Conservation (phyloP, 2,113 vertebrate species). For the Hypanus sabinus region DNA sequence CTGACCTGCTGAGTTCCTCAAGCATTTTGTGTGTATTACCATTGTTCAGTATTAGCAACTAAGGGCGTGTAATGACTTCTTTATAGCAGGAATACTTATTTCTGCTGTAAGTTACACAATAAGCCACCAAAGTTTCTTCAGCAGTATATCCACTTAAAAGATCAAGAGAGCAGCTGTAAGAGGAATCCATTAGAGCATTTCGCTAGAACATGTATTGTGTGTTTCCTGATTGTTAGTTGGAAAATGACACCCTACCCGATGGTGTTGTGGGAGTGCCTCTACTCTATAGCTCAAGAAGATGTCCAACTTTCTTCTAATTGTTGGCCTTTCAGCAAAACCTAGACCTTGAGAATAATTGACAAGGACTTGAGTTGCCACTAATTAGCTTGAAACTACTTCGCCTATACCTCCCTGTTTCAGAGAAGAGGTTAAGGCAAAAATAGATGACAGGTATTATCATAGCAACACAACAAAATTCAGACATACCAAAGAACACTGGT, state of each 20-base stretch:
- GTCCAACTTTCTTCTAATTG: not conserved
- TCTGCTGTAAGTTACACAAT: not conserved
- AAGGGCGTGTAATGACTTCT: not conserved
- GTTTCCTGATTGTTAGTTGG: not conserved
- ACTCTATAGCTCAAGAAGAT: not conserved
- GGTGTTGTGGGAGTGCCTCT: not conserved
- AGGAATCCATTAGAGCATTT: not conserved
- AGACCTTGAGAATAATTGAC: not conserved
- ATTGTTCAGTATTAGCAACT: no score
- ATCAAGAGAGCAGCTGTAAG: not conserved
- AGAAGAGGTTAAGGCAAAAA: conserved; percentile 7
- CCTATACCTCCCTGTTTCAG: not conserved
- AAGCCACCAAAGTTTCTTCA: not conserved
- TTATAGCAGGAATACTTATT: not conserved
- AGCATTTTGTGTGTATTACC: no score
- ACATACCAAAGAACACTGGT: not conserved
- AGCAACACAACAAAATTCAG: not conserved
- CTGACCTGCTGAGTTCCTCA: no score
- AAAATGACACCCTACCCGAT: not conserved
- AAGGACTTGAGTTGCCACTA: not conserved
- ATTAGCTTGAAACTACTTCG: not conserved
- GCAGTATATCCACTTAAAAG: not conserved
- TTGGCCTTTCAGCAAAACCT: not conserved
- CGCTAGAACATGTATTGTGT: not conserved
- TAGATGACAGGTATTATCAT: not conserved